Percentiles rank a stretch among this genome's conserved stretches.
Conservation (phyloP, 2,888 invertebrate species). For the Cosmia pyralina region DNA sequence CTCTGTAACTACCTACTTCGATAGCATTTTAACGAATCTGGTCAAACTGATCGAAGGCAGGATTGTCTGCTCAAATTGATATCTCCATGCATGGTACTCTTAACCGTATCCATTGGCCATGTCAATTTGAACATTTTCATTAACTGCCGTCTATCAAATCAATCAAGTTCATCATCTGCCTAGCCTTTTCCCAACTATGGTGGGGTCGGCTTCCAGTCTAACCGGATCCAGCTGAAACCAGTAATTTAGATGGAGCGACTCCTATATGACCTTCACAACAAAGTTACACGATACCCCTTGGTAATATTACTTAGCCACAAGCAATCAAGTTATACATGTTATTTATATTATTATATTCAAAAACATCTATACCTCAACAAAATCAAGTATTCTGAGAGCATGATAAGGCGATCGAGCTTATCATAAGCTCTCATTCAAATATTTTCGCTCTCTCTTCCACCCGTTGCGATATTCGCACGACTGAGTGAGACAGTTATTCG, state of each 20-base stretch:
- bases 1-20: not conserved
- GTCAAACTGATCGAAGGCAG: not conserved
- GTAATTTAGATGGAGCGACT: too few species aligned
- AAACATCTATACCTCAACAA: not conserved
- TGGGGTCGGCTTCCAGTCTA: too few species aligned
- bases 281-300: too few species aligned
- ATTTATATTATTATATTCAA: too few species aligned
- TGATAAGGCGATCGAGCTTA: constrained; percentile 11
- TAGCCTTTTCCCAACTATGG: too few species aligned
- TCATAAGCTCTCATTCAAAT: constrained; percentile 18
- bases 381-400: constrained; percentile 18
- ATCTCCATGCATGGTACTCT: not conserved
- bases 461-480: not conserved
- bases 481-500: constrained; percentile 37
- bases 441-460: not conserved
- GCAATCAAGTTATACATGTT: too few species aligned
- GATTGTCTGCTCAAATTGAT: not conserved
- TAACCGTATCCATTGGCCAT: not conserved
- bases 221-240: too few species aligned
- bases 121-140: not conserved
- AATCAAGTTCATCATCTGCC: not conserved
- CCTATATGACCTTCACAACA: too few species aligned
- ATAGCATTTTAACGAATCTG: too few species aligned
- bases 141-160: not conserved
- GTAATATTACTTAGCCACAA: too few species aligned